Evolutionary conservation across 2,888 invertebrate species (phyloP).

Genomic region (Macrosiphum euphorbiae): DNA sequence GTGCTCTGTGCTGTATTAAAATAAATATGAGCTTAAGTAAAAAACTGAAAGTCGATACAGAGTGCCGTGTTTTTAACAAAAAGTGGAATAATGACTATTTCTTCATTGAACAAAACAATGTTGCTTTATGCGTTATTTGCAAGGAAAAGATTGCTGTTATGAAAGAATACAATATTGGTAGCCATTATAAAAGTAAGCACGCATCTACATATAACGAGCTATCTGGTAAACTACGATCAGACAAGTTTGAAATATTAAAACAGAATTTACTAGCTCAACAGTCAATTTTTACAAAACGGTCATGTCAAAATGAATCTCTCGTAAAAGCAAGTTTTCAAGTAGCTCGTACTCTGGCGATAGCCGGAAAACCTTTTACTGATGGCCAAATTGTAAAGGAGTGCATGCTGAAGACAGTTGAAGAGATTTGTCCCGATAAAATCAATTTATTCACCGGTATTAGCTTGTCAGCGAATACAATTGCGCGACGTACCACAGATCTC

Average conservation of each 20-base stretch:
- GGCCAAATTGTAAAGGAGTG: conserved; percentile 49
- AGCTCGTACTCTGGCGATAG: conserved; percentile 45
- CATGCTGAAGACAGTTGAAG: conserved; percentile 45
- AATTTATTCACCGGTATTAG: conserved; percentile 52
- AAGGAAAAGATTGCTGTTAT: too few relatives aligned
- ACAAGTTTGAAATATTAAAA: conserved; percentile 18
- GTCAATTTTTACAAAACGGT: conserved; percentile 9
- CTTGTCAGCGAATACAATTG: conserved; percentile 43
- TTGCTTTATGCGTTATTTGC: too few relatives aligned
- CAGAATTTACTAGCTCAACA: conserved; percentile 6
- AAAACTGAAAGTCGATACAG: too few relatives aligned
- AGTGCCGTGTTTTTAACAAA: too few relatives aligned
- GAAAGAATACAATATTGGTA: too few relatives aligned
- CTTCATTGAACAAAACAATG: too few relatives aligned
- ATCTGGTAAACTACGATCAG: conserved; percentile 4
- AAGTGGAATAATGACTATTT: too few relatives aligned
- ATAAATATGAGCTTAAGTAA: too few relatives aligned
- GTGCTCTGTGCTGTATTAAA: too few relatives aligned
- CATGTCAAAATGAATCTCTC: neutral
- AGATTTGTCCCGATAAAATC: conserved; percentile 54
- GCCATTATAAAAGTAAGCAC: too few relatives aligned
- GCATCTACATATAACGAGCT: neutral
- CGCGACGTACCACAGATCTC: conserved; percentile 42
- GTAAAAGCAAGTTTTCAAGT: conserved; percentile 47
- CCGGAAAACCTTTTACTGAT: conserved; percentile 60